Evolutionary conservation across 2,797 vertebrate genomes (phyloP).

Genomic region (Protosalanx chinensis): DNA sequence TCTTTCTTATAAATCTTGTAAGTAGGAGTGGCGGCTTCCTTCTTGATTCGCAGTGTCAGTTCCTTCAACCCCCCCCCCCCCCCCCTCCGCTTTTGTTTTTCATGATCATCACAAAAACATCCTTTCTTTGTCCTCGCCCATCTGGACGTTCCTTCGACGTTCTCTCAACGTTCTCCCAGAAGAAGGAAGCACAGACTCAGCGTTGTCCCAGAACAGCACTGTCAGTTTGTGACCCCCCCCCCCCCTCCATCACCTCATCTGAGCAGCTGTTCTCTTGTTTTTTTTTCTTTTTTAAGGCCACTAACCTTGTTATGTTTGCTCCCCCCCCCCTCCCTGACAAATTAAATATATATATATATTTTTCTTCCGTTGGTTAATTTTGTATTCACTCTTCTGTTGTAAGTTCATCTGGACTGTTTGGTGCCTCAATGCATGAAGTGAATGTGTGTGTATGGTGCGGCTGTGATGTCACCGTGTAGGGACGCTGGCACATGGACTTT

Average conservation of each 20-base stretch:
- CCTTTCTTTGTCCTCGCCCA: conserved; percentile 56
- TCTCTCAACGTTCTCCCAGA: conserved; percentile 67
- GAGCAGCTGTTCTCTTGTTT: conserved; percentile 39
- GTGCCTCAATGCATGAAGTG: conserved; percentile 71
- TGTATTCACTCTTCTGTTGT: conserved; percentile 40
- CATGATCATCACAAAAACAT: conserved; percentile 61
- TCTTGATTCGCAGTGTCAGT: conserved; percentile 86
- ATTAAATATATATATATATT: conserved; percentile 53
- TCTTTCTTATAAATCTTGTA: conserved; percentile 99
- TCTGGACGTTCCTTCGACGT: conserved; percentile 77
- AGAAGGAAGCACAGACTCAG: conserved; percentile 63
- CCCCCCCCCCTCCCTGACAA: conserved; percentile 24
- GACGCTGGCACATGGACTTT: conserved; percentile 74
- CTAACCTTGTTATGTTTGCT: conserved; percentile 61
- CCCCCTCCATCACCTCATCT: conserved; percentile 43
- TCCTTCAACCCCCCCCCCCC: conserved; percentile 59
- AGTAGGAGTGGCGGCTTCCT: conserved; percentile 96
- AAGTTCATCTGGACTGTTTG: conserved; percentile 59
- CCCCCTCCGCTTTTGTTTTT: conserved; percentile 71
- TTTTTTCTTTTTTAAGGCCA: conserved; percentile 22
- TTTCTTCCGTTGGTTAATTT: conserved; percentile 36
- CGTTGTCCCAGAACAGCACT: conserved; percentile 65
- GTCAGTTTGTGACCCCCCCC: conserved; percentile 57
- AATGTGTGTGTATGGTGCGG: conserved; percentile 63
- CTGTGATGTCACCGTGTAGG: conserved; percentile 46